Percentiles rank a stretch among this genome's conserved stretches.
Evolutionary conservation across 2,113 vertebrate species (phyloP).

Genomic region (Thymallus thymallus): DNA sequence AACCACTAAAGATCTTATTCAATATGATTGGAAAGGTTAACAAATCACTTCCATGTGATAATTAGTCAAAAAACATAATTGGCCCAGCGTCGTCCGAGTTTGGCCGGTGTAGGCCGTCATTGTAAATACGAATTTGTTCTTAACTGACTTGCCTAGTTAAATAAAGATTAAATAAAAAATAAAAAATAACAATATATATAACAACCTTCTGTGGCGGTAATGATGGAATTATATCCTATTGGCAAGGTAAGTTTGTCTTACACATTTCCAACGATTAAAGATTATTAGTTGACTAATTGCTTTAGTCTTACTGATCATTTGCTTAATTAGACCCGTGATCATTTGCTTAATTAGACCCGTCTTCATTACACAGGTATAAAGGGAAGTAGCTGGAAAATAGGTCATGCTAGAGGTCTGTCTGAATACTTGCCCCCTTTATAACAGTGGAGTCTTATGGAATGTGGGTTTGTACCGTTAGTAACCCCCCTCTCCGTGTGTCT

Average conservation of each 20-base stretch:
- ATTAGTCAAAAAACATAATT: neutral
- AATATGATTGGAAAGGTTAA: neutral
- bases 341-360: neutral
- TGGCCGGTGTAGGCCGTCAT: too few relatives aligned
- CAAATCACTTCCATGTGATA: neutral
- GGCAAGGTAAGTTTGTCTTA: neutral
- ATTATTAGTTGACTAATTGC: too few relatives aligned
- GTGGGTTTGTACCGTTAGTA: constrained; percentile 75
- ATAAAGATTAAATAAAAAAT: too few relatives aligned
- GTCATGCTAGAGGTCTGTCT: constrained; percentile 43
- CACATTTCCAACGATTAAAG: too few relatives aligned
- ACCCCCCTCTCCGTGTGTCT: constrained; percentile 68
- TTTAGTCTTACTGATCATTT: too few relatives aligned
- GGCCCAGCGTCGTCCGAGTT: too few relatives aligned
- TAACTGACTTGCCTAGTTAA: too few relatives aligned
- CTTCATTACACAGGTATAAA: constrained; percentile 21
- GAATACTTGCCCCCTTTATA: constrained; percentile 43
- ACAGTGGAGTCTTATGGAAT: constrained; percentile 75
- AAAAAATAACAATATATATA: too few relatives aligned
- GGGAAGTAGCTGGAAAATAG: constrained; percentile 41
- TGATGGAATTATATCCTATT: neutral
- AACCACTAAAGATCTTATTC: neutral
- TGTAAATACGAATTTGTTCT: too few relatives aligned
- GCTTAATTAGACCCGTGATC: neutral
- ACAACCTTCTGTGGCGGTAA: neutral